These are phyloP conservation scores for Diorhabda sublineata DNA, from an alignment of 1,140 invertebrate species.

Conservation along the genomic window DNA sequence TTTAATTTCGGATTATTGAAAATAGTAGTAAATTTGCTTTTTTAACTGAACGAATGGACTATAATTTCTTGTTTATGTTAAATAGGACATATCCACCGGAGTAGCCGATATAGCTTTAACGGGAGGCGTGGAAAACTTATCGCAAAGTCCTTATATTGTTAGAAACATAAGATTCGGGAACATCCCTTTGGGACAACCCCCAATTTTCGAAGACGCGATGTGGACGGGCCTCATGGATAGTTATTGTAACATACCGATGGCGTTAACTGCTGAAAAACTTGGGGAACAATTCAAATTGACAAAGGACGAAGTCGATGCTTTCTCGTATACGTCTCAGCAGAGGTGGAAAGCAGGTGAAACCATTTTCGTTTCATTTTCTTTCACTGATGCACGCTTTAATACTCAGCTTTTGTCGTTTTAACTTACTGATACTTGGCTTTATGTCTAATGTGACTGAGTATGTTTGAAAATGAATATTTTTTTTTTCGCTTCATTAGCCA, in stretches of 20 bases:
- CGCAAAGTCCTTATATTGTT: slow-evolving; percentile 85
- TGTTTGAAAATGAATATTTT: neutral
- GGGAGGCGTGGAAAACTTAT: slow-evolving; percentile 95
- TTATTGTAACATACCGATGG: slow-evolving; percentile 92
- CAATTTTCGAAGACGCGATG: slow-evolving; percentile 84
- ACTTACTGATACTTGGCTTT: too few relatives aligned
- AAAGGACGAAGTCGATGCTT: slow-evolving; percentile 83
- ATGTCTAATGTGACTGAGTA: too few relatives aligned
- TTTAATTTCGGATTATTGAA: too few relatives aligned
- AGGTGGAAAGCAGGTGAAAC: slow-evolving; percentile 70
- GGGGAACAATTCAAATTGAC: slow-evolving; percentile 86
- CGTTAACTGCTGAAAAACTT: slow-evolving; percentile 94
- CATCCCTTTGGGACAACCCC: slow-evolving; percentile 72
- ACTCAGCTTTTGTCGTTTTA: too few relatives aligned
- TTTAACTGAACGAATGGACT: too few relatives aligned
- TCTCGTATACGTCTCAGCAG: slow-evolving; percentile 79
- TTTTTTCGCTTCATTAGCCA: slow-evolving; percentile 56
- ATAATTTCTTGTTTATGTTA: neutral
- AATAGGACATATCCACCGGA: slow-evolving; percentile 81
- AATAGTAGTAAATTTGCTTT: too few relatives aligned
- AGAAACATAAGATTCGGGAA: slow-evolving; percentile 84
- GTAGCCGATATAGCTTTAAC: slow-evolving; percentile 84
- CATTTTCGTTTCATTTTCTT: neutral
- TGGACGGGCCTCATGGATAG: slow-evolving; percentile 90
- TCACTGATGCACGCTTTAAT: too few relatives aligned